These are phyloP conservation scores for Hiodon tergisus DNA, from an alignment of 2,113 vertebrate species.

Conservation along the genomic window DNA sequence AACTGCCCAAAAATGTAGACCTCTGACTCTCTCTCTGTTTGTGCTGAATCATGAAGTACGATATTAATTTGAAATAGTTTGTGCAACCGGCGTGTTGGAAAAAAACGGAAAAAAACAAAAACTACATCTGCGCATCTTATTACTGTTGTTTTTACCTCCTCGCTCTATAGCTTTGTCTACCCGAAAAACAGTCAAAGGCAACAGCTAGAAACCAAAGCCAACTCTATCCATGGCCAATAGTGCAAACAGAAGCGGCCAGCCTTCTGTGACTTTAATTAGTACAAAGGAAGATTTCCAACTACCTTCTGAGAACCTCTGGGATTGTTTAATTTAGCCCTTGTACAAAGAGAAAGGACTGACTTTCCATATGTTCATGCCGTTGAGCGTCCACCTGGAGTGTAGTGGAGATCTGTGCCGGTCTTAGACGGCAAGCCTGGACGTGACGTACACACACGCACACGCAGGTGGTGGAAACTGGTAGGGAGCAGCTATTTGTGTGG, in stretches of 20 bases:
- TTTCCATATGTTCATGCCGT: too few relatives aligned
- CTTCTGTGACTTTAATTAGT: conserved; percentile 98
- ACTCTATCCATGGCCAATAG: conserved; percentile 99
- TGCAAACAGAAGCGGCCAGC: conserved; percentile 93
- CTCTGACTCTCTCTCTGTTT: conserved; percentile 88
- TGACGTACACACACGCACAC: conserved; percentile 34
- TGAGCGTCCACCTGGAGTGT: conserved; percentile 65
- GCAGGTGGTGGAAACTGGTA: conserved; percentile 64
- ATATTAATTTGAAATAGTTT: conserved; percentile 84
- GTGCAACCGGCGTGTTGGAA: conserved; percentile 77
- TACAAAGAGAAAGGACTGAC: conserved; percentile 77
- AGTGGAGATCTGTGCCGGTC: conserved; percentile 70
- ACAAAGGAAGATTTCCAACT: conserved; percentile 98
- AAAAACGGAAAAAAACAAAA: conserved; percentile 61
- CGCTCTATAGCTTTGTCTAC: conserved; percentile 99
- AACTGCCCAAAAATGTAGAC: conserved; percentile 69
- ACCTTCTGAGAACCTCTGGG: conserved; percentile 99
- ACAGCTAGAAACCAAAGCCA: conserved; percentile 99
- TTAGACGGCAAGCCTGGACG: conserved; percentile 36
- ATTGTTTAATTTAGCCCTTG: conserved; percentile 92
- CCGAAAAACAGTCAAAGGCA: conserved; percentile 99
- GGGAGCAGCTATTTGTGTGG: conserved; percentile 85
- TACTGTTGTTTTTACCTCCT: conserved; percentile 97
- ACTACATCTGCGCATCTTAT: conserved; percentile 92
- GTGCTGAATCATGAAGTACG: conserved; percentile 85